Evolutionary conservation across 2,888 invertebrate species (phyloP), one percentile per base, ranked within the genome.

Genomic region (Siphlonurus alternatus): DNA sequence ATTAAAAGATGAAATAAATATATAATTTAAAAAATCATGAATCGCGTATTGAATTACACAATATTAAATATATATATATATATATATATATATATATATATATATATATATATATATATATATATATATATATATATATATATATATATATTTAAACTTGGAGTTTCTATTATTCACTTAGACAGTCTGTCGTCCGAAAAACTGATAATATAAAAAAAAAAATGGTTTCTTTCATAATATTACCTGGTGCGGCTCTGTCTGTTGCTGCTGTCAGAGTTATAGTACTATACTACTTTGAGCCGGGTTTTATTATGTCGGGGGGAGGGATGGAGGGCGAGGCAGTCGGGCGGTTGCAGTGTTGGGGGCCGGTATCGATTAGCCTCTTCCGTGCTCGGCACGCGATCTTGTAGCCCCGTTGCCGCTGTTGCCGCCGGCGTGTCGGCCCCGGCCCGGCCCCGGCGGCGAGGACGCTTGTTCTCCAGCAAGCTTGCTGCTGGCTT

Each of bases 311-410:
- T 38, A 38, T 38, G 38, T 38, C 38, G 38, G 38, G 15, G 15
- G 7, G 38, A n/a, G n/a, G n/a, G n/a, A n/a, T n/a, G n/a, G n/a
- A n/a, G n/a, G n/a, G n/a, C n/a, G n/a, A n/a, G 38, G 38, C 38
- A 15, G 38, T 5, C 38, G 38, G 38, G 38, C 38, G 38, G 38
- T 15, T 5, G 38, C 15, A 38, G 38, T 38, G 38, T 38, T 38
- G 38, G 38, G n/a, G 38, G 38, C 38, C 56, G 56, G 56, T 20
- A 56, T 56, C 56, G 56, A 56, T 56, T 56, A 56, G 56, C 56
- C 56, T 22, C 7, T 10, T 38, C 5, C 38, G 38, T 38, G n/a
- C 56, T 5, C 56, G 56, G 22, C 56, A 56, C 56, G 56, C 56
- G 56, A 56, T 56, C 56, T 22, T 56, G 53, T 51, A n/a, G 10